Percentiles rank a stretch among this genome's conserved stretches.
phyloP scores from a whole-genome alignment of 2,888 invertebrate species.

The Hypomecis punctinalis region DNA sequence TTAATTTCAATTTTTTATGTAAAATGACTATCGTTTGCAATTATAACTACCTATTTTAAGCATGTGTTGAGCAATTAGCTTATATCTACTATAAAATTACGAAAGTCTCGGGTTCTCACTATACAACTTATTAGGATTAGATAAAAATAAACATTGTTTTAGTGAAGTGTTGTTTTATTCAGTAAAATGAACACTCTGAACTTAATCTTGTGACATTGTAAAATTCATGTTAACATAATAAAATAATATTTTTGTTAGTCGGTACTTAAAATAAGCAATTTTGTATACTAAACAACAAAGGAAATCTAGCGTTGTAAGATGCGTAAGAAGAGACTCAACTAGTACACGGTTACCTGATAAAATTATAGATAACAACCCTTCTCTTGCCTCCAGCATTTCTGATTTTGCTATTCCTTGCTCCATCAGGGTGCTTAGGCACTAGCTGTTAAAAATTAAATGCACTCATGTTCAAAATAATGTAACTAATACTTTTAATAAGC shows the following conservation, averaged over 20 bases:
- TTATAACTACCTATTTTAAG: too few relatives aligned
- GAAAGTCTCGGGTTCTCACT: too few relatives aligned
- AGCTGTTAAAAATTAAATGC: constrained; percentile 32
- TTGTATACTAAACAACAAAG: constrained; percentile 15
- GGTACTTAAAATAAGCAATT: constrained; percentile 19
- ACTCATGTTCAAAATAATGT: constrained; percentile 35
- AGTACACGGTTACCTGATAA: background rate
- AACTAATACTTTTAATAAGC: constrained; percentile 38
- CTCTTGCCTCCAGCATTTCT: too few relatives aligned
- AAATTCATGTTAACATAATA: constrained; percentile 8
- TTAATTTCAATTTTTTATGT: too few relatives aligned
- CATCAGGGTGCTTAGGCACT: background rate
- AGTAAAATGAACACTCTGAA: constrained; percentile 14
- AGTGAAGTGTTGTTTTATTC: constrained; percentile 14
- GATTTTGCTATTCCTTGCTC: too few relatives aligned
- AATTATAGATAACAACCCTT: too few relatives aligned
- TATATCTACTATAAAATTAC: too few relatives aligned
- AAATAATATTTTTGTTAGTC: constrained; percentile 5
- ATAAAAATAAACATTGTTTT: background rate
- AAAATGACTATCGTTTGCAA: too few relatives aligned
- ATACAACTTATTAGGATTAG: background rate
- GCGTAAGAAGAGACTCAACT: constrained; percentile 1
- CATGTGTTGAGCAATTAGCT: too few relatives aligned
- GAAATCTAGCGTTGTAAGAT: constrained; percentile 32
- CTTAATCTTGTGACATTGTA: constrained; percentile 15